phyloP scores from a whole-genome alignment of 2,113 vertebrate genomes.

The Rynchops niger region DNA sequence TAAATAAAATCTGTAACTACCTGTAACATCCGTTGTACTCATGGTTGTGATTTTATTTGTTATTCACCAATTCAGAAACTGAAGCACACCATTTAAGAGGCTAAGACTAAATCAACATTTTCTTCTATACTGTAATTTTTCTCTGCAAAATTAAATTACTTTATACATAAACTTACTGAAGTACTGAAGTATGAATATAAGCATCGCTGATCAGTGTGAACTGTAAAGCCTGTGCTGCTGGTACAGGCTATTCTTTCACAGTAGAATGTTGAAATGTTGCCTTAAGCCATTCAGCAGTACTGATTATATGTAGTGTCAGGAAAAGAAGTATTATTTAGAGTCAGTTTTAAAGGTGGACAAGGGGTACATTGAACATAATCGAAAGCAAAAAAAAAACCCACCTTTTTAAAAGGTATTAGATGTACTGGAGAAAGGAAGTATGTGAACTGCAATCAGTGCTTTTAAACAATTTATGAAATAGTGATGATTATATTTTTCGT shows the following conservation, averaged over 20 bases:
- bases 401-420: neutral
- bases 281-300: neutral
- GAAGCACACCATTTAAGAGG: slow-evolving; percentile 22
- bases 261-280: neutral
- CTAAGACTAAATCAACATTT: neutral
- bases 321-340: neutral
- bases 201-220: neutral
- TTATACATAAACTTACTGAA: slow-evolving; percentile 45
- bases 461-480: neutral
- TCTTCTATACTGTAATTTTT: slow-evolving; percentile 22
- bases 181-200: slow-evolving; percentile 13
- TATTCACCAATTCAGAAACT: neutral
- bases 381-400: neutral
- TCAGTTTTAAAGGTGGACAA: neutral
- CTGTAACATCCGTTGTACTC: neutral
- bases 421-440: neutral
- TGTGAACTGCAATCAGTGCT: neutral
- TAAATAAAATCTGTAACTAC: slow-evolving; percentile 8
- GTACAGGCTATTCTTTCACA: neutral
- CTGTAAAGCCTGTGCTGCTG: slow-evolving; percentile 3
- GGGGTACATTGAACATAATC: neutral
- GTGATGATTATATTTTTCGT: neutral
- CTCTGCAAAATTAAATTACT: slow-evolving; percentile 42
- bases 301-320: neutral
- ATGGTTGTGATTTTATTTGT: neutral